Conservation (phyloP, 2,797 vertebrate genomes). For the Falco rusticolus region DNA sequence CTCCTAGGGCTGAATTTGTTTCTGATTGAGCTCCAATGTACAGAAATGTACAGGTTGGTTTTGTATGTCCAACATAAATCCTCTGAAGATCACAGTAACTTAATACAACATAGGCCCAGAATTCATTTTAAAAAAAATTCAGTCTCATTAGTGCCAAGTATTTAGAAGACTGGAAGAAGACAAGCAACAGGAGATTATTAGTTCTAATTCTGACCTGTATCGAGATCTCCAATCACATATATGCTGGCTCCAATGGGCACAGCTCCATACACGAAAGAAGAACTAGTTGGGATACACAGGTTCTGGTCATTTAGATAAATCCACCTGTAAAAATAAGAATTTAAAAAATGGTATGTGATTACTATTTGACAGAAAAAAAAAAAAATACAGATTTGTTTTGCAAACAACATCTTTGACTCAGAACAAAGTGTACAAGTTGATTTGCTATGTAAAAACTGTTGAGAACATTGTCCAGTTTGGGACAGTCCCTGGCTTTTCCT, state of each 20-base stretch:
- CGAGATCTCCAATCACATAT: constrained; percentile 97
- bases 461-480: background rate
- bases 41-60: background rate
- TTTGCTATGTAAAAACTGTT: background rate
- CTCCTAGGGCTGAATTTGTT: background rate
- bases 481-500: background rate
- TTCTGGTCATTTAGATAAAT: constrained; percentile 95
- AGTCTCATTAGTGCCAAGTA: background rate
- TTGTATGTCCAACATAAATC: background rate
- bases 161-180: background rate
- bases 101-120: background rate
- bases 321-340: constrained; percentile 84
- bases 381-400: background rate
- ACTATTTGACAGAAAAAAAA: constrained; percentile 61
- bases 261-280: constrained; percentile 96
- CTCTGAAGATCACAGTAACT: background rate
- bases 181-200: background rate
- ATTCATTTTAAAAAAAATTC: background rate
- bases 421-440: background rate
- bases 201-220: constrained; percentile 87
- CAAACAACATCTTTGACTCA: background rate
- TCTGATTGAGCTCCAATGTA: background rate
- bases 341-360: background rate
- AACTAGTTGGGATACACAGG: constrained; percentile 93
- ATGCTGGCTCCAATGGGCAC: constrained; percentile 95